Conservation (phyloP, 2,797 vertebrate species). For the Delichon dasypus region DNA sequence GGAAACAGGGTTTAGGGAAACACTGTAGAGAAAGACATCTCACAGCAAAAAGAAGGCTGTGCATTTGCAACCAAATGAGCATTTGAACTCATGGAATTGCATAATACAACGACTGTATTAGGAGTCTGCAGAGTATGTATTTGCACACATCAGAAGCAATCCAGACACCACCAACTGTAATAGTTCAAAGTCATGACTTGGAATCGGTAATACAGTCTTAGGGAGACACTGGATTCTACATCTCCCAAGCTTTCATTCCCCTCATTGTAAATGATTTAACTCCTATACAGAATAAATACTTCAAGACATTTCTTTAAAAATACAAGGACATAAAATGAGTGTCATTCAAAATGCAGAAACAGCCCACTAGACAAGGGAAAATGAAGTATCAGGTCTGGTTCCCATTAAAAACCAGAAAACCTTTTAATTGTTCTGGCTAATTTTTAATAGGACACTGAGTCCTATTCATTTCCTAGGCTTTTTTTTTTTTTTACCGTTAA, state of each 20-base stretch:
- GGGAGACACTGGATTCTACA: background rate
- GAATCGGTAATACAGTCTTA: background rate
- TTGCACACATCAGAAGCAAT: background rate
- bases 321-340: background rate
- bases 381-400: slow-evolving; percentile 2
- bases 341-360: slow-evolving; percentile 23
- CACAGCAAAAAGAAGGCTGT: background rate
- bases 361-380: background rate
- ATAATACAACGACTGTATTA: background rate
- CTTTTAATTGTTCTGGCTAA: slow-evolving; percentile 47
- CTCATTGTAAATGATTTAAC: slow-evolving; percentile 35
- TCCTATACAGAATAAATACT: background rate
- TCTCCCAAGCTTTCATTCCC: slow-evolving; percentile 27
- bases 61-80: background rate
- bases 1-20: background rate
- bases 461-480: slow-evolving; percentile 32
- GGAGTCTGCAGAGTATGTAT: background rate
- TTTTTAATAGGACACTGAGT: slow-evolving; percentile 59
- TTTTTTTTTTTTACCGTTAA: slow-evolving; percentile 10
- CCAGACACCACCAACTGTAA: background rate
- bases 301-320: background rate
- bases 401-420: slow-evolving; percentile 32
- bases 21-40: background rate
- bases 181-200: background rate
- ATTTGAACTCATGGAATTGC: background rate